These are phyloP conservation scores for Channa striata DNA, from an alignment of 2,797 vertebrate species.

Conservation along the genomic window DNA sequence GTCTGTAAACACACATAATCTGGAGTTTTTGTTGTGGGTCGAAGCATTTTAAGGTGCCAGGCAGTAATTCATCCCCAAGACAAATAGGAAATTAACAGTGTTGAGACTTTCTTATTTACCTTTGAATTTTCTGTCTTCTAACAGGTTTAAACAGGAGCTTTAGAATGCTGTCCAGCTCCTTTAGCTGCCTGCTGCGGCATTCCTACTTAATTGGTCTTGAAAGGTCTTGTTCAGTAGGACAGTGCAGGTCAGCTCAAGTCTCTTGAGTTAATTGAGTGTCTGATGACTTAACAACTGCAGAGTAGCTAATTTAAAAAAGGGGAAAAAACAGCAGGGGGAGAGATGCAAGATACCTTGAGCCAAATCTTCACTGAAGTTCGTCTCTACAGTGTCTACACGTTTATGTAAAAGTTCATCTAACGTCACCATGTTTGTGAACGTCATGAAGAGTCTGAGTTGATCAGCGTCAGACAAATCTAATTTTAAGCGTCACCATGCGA, in stretches of 20 bases:
- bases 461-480: neutral
- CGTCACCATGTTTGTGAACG: too few species aligned
- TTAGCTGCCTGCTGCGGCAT: constrained; percentile 46
- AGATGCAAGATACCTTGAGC: constrained; percentile 27
- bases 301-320: constrained; percentile 17
- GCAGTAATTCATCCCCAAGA: constrained; percentile 18
- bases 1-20: constrained; percentile 53
- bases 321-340: constrained; percentile 1
- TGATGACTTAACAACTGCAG: too few species aligned
- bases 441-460: neutral
- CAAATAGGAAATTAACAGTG: constrained; percentile 33
- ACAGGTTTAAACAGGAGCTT: constrained; percentile 45
- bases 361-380: constrained; percentile 36
- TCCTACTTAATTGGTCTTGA: constrained; percentile 73
- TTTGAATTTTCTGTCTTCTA: constrained; percentile 28
- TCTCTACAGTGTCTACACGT: constrained; percentile 2
- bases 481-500: neutral
- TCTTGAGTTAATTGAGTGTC: constrained; percentile 26
- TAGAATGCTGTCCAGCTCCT: constrained; percentile 32
- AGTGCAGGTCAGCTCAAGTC: constrained; percentile 59
- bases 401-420: constrained; percentile 8
- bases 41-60: constrained; percentile 12
- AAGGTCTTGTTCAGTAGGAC: constrained; percentile 55
- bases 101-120: neutral
- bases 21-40: constrained; percentile 24